These are phyloP conservation scores for Chelonus formosanus DNA, from an alignment of 2,888 invertebrate genomes.

Conservation along the genomic window DNA sequence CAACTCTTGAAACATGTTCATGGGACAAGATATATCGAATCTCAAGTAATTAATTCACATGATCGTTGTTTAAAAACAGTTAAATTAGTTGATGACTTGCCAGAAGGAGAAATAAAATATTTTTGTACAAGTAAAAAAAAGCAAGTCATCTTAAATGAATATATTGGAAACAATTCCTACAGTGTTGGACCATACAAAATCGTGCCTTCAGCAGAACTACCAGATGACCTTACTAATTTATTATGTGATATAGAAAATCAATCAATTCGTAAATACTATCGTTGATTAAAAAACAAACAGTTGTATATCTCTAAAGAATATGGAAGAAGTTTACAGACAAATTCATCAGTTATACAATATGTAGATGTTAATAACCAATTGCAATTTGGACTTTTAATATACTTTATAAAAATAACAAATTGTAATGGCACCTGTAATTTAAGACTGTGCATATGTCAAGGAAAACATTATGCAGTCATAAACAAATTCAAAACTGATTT, in stretches of 20 bases:
- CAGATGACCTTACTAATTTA: background rate
- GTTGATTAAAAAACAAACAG: background rate
- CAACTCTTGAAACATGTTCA: constrained; percentile 35
- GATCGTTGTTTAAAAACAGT: constrained; percentile 25
- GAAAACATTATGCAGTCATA: constrained; percentile 1
- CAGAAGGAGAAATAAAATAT: constrained; percentile 30
- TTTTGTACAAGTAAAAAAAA: constrained; percentile 27
- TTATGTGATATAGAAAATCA: constrained; percentile 1
- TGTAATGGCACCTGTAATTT: background rate
- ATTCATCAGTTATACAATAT: constrained; percentile 5
- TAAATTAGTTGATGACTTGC: constrained; percentile 27
- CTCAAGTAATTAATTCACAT: constrained; percentile 38
- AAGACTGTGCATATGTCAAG: background rate
- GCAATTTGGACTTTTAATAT: background rate
- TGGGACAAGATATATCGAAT: constrained; percentile 37
- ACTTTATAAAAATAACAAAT: constrained; percentile 3
- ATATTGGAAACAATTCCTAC: constrained; percentile 25
- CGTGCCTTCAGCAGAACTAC: background rate
- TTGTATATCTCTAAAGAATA: constrained; percentile 1
- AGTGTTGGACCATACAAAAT: constrained; percentile 34
- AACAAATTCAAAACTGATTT: background rate
- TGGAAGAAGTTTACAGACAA: background rate
- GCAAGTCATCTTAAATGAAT: constrained; percentile 10
- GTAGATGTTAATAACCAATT: background rate
- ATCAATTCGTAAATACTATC: background rate